phyloP scores from a whole-genome alignment of 2,888 invertebrate genomes.

The Peribatodes rhomboidaria region DNA sequence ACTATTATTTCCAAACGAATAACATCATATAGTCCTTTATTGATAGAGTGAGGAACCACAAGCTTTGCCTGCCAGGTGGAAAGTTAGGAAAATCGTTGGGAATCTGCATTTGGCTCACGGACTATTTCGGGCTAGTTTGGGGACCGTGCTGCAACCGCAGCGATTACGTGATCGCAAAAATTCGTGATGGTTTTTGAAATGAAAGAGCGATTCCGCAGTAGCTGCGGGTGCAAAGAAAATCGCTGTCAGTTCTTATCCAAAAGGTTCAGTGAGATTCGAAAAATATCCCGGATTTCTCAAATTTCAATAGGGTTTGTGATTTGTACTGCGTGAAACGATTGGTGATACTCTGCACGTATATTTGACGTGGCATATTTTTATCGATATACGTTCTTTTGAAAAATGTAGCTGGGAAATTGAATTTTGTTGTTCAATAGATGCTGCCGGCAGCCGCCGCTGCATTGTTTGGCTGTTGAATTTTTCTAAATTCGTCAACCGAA shows the following conservation, averaged over 20 bases:
- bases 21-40: too few relatives aligned
- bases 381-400: slow-evolving; percentile 18
- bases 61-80: too few relatives aligned
- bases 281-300: not conserved
- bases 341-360: slow-evolving; percentile 20
- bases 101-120: too few relatives aligned
- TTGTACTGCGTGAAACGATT: slow-evolving; percentile 14
- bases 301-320: slow-evolving; percentile 5
- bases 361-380: slow-evolving; percentile 26
- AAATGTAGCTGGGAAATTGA: slow-evolving; percentile 20
- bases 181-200: not conserved
- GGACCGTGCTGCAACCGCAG: too few relatives aligned
- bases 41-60: too few relatives aligned
- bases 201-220: too few relatives aligned
- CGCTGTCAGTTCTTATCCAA: too few relatives aligned
- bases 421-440: slow-evolving; percentile 15
- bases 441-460: not conserved
- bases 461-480: not conserved
- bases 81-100: too few relatives aligned
- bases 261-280: not conserved
- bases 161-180: too few relatives aligned
- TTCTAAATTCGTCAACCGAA: slow-evolving; percentile 3
- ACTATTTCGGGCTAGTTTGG: too few relatives aligned
- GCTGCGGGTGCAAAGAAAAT: too few relatives aligned
- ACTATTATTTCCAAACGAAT: too few relatives aligned